Percentiles rank a stretch among this genome's conserved stretches.
Conservation (phyloP, 2,113 vertebrate genomes). For the Larimichthys crocea region DNA sequence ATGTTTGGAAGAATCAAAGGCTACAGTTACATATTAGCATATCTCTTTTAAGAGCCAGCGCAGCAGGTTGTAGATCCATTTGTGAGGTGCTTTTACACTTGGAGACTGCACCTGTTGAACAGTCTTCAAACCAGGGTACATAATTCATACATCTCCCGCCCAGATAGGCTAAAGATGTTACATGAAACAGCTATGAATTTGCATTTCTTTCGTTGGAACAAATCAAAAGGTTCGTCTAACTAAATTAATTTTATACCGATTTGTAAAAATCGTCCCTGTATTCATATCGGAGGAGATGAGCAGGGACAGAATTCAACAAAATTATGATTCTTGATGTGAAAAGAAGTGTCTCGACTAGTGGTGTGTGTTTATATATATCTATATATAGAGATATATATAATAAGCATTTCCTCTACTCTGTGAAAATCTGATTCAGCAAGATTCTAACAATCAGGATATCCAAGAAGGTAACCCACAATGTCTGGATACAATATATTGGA, state of each 20-base stretch:
- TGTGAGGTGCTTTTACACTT: not conserved
- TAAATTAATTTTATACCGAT: not conserved
- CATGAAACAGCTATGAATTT: not conserved
- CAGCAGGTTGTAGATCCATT: conserved; percentile 17
- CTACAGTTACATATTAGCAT: conserved; percentile 4
- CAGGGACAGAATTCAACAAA: not conserved
- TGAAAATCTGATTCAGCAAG: conserved; percentile 10
- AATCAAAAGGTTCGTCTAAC: not conserved
- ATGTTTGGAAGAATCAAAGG: conserved; percentile 19
- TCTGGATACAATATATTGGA: conserved; percentile 1
- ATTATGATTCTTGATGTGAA: not conserved
- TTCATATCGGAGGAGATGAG: conserved; percentile 6
- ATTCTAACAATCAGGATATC: conserved; percentile 8
- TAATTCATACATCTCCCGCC: not conserved
- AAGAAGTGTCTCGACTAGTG: not conserved
- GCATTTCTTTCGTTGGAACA: not conserved
- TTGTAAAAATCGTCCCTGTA: not conserved
- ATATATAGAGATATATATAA: not conserved
- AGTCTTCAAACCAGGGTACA: not conserved
- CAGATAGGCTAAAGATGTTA: not conserved
- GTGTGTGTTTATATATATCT: not conserved
- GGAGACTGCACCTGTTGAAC: conserved; percentile 2
- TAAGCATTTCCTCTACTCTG: conserved; percentile 6
- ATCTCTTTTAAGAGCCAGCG: not conserved
- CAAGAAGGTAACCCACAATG: not conserved